phyloP scores from a whole-genome alignment of 2,888 invertebrate genomes.

The Carabus problematicus region DNA sequence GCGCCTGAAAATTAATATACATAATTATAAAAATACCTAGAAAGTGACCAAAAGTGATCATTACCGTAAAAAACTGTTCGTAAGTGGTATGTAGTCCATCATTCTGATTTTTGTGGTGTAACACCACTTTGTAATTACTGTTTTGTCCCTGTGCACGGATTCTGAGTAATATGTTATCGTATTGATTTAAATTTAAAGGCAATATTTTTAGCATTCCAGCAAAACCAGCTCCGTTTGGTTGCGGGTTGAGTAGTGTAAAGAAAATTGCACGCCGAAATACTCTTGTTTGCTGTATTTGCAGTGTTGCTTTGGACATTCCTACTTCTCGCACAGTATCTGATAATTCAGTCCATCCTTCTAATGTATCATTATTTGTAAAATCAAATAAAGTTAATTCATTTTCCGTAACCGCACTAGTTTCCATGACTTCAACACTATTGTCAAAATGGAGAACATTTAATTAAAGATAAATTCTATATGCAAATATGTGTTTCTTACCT shows the following conservation, averaged over 20 bases:
- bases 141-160: slow-evolving; percentile 68
- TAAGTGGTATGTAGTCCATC: slow-evolving; percentile 67
- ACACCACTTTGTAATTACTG: slow-evolving; percentile 66
- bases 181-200: slow-evolving; percentile 62
- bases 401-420: slow-evolving; percentile 29
- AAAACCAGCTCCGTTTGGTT: slow-evolving; percentile 72
- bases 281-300: slow-evolving; percentile 67
- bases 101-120: slow-evolving; percentile 65
- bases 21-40: slow-evolving; percentile 55
- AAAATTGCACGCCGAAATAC: slow-evolving; percentile 69
- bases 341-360: slow-evolving; percentile 67
- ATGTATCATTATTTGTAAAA: slow-evolving; percentile 63
- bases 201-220: slow-evolving; percentile 66
- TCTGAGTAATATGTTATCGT: slow-evolving; percentile 61
- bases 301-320: slow-evolving; percentile 71
- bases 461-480: background rate
- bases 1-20: slow-evolving; percentile 57
- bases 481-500: slow-evolving; percentile 6
- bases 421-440: background rate
- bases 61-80: slow-evolving; percentile 63
- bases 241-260: slow-evolving; percentile 70
- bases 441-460: background rate
- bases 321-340: slow-evolving; percentile 71
- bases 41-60: slow-evolving; percentile 9
- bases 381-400: slow-evolving; percentile 61